Evolutionary conservation across 2,888 invertebrate genomes (phyloP), one percentile per base, ranked within the genome.

Genomic region (Linnaemya tessellans): DNA sequence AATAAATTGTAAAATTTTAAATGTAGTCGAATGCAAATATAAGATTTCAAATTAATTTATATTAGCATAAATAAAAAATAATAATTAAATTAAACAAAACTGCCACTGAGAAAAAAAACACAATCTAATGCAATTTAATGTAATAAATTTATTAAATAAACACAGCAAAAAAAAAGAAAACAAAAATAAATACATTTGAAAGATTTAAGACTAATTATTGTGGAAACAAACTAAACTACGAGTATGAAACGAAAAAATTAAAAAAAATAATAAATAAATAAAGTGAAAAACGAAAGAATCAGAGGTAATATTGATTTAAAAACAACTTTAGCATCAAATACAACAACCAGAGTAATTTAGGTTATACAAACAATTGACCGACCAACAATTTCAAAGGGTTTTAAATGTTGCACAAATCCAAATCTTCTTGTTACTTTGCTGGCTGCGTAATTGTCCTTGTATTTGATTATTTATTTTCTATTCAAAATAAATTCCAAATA

Each of bases 131-230:
- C 56, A 80, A 62, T 67, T 84, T 30, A 65, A 73, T 46, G 20
- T 30, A 65, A 73, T 46, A 41, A 43, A 51, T 41, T 67, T 67
- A 64, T 22, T 56, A 15, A 65, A 64, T 30, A 30, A 68, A 58
- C 11, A 18, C 25, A 67, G 62, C 62, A 73, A 67, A 35, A 43
- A 73, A 65, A 49, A 65, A 20, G 70, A 84, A 87, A 60, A 68
- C 80, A 43, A 73, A 65, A 49, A 65, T 20, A 74, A 84, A 87
- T 60, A 68, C 80, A 84, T 82, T 79, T 83, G 84, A 79, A 80
- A 80, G 82, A 82, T 80, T 49, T 49, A 80, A 73, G 68, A 80
- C 70, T 80, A 84, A 80, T 77, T 77, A 77, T 56, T 38, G 58
- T 38, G 38, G 43, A 67, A 67, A 73, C 51, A 65, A 58, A 75